phyloP scores from a whole-genome alignment of 1,140 invertebrate genomes.

The Dolichoris vasculosae region DNA sequence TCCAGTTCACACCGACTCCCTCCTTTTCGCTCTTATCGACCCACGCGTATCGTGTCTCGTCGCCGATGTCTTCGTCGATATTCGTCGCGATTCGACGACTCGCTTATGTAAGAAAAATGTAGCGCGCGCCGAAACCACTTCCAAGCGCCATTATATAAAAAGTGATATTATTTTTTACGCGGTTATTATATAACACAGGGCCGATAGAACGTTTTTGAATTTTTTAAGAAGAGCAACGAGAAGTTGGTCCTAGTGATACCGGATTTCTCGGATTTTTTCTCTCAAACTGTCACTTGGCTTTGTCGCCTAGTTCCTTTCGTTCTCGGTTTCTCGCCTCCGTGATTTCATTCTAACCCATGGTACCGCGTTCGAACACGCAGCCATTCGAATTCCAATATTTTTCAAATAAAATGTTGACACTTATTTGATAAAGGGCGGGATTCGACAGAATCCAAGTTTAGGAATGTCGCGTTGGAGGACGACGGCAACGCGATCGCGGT shows the following conservation, averaged over 20 bases:
- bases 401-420: no score
- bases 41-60: background rate
- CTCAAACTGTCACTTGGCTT: background rate
- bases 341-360: background rate
- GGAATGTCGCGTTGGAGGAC: no score
- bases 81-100: background rate
- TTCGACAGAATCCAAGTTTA: no score
- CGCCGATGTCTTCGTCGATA: constrained; percentile 31
- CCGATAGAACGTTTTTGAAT: no score
- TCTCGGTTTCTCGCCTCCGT: background rate
- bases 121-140: constrained; percentile 1
- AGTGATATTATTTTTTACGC: background rate
- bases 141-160: constrained; percentile 38
- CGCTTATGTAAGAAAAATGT: constrained; percentile 30
- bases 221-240: no score
- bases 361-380: constrained; percentile 1
- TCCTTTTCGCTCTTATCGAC: constrained; percentile 1
- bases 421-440: no score
- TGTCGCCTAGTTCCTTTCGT: background rate
- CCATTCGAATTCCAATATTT: constrained; percentile 12
- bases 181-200: no score
- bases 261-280: no score
- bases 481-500: no score
- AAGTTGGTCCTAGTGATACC: no score
- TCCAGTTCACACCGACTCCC: background rate